Percentiles rank a stretch among this genome's conserved stretches.
Evolutionary conservation across 1,140 invertebrate genomes (phyloP).

Genomic region (Drosophila ercepeae): DNA sequence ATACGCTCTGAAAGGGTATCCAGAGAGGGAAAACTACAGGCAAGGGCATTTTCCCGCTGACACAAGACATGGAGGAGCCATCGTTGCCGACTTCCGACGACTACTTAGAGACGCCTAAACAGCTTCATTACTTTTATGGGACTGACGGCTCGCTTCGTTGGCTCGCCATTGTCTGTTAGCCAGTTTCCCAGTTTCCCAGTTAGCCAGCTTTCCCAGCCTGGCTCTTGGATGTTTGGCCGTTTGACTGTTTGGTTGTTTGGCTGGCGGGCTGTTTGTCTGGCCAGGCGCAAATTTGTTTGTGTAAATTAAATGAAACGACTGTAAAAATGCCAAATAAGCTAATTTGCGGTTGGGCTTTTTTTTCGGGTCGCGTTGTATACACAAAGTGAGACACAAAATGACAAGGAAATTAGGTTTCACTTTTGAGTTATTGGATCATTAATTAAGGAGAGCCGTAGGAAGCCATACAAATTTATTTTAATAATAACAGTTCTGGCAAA

Average conservation of each 20-base stretch:
- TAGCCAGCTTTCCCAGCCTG: not conserved
- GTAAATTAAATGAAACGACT: conserved; percentile 82
- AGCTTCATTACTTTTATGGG: conserved; percentile 82
- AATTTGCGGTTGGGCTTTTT: conserved; percentile 78
- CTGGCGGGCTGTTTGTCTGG: conserved; percentile 44
- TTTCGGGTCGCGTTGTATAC: conserved; percentile 5
- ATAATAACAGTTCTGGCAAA: not conserved
- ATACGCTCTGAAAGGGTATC: not conserved
- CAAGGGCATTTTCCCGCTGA: conserved; percentile 69
- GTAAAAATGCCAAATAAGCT: conserved; percentile 82
- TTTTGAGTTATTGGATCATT: conserved; percentile 42
- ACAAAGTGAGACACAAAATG: conserved; percentile 12
- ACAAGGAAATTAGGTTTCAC: conserved; percentile 4
- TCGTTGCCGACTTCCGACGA: conserved; percentile 72
- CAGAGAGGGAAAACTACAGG: conserved; percentile 18
- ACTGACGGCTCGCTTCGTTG: conserved; percentile 70
- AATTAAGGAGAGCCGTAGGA: not conserved
- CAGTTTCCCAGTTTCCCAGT: conserved; percentile 10
- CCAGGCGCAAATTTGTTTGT: conserved; percentile 81
- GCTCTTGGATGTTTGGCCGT: conserved; percentile 18
- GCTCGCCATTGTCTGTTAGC: conserved; percentile 71
- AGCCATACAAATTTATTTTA: not conserved
- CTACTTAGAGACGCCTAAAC: conserved; percentile 82
- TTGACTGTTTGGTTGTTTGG: conserved; percentile 8
- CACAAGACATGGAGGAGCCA: conserved; percentile 60